Base-by-base conservation (phyloP, 2,113 vertebrate genomes). In the Origma solitaria region DNA sequence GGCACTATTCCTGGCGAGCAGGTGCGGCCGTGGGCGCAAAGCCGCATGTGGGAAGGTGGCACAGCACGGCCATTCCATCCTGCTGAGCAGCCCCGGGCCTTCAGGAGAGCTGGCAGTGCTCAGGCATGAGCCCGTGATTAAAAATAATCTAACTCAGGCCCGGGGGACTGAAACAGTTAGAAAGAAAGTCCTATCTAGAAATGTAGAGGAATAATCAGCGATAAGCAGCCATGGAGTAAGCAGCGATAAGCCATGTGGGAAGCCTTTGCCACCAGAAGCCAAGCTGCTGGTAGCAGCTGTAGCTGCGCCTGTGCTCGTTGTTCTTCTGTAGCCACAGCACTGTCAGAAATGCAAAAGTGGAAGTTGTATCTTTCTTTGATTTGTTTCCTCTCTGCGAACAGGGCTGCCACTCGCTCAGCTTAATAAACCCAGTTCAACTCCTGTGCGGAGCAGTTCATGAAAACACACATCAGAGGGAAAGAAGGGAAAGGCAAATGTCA, bases 11-110 rank as follows among this genome's bases (percentile, higher is more conserved):
- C 82, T 54, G 87, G 81, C 33, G 4, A 0, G 25, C 90, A 88
- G 88, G 66, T 70, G 90, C 62, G 50, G 66, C 58, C 2, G 15
- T 61, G 82, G 94, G 86, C 71, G 13, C 76, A 37, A 14, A 57
- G 66, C 30, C 1, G 0, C 2, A 0, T 0, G 23, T 54, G 80
- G 86, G 72, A 54, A 78, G 79, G 56, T 0, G 18, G 50, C 57
- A 7, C 18, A 53, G 31, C 45, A 1, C 17, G 6, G 49, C 0
- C 1, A 50, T 27, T 25, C 42, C 30, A 7, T 15, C 62, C 54
- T 1, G 0, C 37, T 5, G 0, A 6, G 1, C 24, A 44, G 70
- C n/a, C 30, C 27, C 3, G 0, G 37, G 33, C 33, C 23, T 73
- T 6, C 24, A n/a, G 28, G n/a, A 10, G 1, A 45, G 68, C 31